Percentiles rank a stretch among this genome's conserved stretches.
phyloP scores from a whole-genome alignment of 1,140 invertebrate genomes.

The Gonioctena quinquepunctata region DNA sequence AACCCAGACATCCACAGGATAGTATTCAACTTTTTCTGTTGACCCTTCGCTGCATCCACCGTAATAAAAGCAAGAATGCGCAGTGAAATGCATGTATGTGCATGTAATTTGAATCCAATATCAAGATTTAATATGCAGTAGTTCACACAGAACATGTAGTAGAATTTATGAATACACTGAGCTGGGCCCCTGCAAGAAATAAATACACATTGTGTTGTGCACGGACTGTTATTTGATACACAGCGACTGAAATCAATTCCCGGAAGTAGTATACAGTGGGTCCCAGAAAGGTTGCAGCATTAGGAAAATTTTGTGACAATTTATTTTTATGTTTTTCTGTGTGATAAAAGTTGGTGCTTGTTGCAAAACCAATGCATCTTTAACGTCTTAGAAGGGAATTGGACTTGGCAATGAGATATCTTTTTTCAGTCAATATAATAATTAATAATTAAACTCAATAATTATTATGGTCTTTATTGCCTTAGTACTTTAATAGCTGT shows the following conservation, averaged over 20 bases:
- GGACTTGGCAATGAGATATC: too few relatives aligned
- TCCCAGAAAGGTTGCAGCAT: too few relatives aligned
- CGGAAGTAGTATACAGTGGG: conserved; percentile 1
- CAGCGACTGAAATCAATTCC: not conserved
- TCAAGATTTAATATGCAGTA: conserved; percentile 25
- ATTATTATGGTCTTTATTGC: too few relatives aligned
- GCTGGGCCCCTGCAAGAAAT: not conserved
- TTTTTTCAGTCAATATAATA: too few relatives aligned
- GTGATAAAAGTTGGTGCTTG: too few relatives aligned
- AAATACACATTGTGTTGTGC: conserved; percentile 18
- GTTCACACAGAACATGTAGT: conserved; percentile 23
- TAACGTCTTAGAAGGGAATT: too few relatives aligned
- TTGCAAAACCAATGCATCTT: too few relatives aligned
- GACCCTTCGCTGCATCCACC: not conserved
- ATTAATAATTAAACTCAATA: too few relatives aligned
- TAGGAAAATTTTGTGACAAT: too few relatives aligned
- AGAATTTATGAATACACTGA: conserved; percentile 20
- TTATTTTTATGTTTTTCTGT: too few relatives aligned
- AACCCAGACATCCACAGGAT: not conserved
- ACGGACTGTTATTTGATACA: conserved; percentile 13
- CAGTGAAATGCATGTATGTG: conserved; percentile 18
- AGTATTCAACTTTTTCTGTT: not conserved
- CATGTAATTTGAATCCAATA: conserved; percentile 26
- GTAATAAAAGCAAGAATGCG: conserved; percentile 11
- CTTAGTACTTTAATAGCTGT: too few relatives aligned